Evolutionary conservation across 2,113 vertebrate genomes (phyloP), one percentile per base, ranked within the genome.

Genomic region (Perca schrenkii): DNA sequence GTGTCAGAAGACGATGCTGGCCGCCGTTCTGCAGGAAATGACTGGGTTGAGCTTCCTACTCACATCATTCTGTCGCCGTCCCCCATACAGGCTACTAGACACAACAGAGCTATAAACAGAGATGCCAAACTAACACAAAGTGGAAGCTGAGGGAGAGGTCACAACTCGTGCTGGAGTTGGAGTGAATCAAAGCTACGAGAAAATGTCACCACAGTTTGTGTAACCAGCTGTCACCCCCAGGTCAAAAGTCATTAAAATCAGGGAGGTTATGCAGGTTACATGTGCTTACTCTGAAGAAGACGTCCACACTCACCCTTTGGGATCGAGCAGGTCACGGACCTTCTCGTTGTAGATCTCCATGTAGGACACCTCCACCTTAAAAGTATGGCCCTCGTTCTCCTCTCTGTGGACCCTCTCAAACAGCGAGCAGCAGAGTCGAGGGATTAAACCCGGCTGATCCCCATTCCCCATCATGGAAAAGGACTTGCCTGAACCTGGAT

Each of bases 311-410:
- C 88, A 99, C 98, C 98, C 98, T 96, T 99, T 99, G 81, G 98
- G 98, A 89, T 99, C 98, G 85, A 99, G 95, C 62, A 99, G 96
- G 93, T 99, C 98, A 65, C 98, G 95, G 84, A 99, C 98, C 83
- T 99, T 99, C 91, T 99, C 98, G 31, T 99, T 99, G 95, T 99
- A 99, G 94, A 99, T 99, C 96, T 99, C 98, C 98, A 99, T 99
- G 90, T 96, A 99, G 66, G 98, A 99, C 22, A 99, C 98, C 94
- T 99, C 98, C 0, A 99, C 96, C 95, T 99, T 99, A 92, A 99
- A 99, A 63, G 95, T 95, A 72, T 98, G 97, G 43, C 94, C 95
- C 79, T 98, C 96, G 69, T 95, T 97, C 86, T 95, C 95, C 89
- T 98, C 96, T 67, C 90, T 81, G 89, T 97, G 96, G 86, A 99